These are phyloP conservation scores for rat (Rattus norvegicus) DNA, from an alignment of 2,113 vertebrate genomes.

Conservation along the genomic window DNA sequence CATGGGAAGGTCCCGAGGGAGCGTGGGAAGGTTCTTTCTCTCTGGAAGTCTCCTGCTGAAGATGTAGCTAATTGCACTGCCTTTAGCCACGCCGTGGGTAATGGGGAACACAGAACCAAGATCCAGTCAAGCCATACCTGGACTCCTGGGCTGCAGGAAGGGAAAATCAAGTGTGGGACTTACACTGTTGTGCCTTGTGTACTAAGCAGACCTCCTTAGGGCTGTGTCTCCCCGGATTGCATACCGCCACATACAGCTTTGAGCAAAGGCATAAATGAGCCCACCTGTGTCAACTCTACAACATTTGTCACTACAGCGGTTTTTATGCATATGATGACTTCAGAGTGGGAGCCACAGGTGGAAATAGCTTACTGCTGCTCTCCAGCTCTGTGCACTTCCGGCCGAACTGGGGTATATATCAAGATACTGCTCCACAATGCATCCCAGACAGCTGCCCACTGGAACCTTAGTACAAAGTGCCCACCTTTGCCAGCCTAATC, in stretches of 20 bases:
- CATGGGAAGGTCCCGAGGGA: neutral
- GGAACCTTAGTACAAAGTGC: neutral
- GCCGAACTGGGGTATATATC: neutral
- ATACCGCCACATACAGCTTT: no score
- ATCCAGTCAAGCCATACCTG: neutral
- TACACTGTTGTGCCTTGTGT: neutral
- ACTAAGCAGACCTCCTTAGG: neutral
- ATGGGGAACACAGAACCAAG: neutral
- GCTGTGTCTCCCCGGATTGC: neutral
- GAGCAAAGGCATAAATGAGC: neutral
- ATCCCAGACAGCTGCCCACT: neutral
- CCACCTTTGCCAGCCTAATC: neutral
- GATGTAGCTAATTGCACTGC: neutral
- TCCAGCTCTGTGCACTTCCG: neutral
- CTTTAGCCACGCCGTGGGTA: neutral
- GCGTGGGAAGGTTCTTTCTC: neutral
- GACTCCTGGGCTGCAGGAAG: neutral
- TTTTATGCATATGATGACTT: neutral
- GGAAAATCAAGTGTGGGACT: neutral
- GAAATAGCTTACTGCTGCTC: neutral
- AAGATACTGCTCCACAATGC: neutral
- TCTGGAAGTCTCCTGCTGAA: neutral
- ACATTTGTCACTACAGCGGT: neutral
- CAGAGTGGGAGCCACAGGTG: neutral
- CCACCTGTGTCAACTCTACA: neutral